phyloP scores from a whole-genome alignment of 2,797 vertebrate genomes.

The Falco novaeseelandiae region DNA sequence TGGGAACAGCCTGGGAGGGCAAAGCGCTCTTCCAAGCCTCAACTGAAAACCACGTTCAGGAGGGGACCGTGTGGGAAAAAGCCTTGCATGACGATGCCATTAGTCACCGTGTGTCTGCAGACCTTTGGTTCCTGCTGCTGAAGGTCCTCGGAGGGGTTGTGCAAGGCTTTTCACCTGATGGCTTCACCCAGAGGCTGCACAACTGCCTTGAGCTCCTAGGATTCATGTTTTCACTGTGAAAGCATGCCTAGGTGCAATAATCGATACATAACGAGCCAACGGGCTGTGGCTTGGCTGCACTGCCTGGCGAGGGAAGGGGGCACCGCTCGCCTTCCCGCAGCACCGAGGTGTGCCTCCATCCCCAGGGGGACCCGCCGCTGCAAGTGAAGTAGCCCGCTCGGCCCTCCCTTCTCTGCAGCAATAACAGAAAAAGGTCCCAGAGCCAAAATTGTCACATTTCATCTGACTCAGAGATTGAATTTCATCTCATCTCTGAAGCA shows the following conservation, averaged over 20 bases:
- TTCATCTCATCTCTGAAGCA: not conserved
- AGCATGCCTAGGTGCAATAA: not conserved
- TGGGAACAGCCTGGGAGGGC: not conserved
- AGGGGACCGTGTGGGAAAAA: not conserved
- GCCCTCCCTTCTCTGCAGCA: not conserved
- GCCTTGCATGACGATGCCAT: not conserved
- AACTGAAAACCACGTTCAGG: not conserved
- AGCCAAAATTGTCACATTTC: not conserved
- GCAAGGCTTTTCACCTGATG: not conserved
- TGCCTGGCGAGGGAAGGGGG: fast-evolving
- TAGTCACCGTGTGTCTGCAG: not conserved
- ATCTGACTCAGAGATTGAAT: not conserved
- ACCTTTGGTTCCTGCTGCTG: not conserved
- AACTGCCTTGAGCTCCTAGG: not conserved
- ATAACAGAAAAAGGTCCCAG: not conserved
- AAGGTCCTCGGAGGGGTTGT: not conserved
- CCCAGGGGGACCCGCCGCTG: too few species aligned
- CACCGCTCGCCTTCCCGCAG: not conserved
- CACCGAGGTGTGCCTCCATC: too few species aligned
- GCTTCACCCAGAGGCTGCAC: not conserved
- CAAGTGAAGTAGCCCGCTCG: not conserved
- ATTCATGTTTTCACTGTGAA: not conserved
- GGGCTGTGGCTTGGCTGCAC: not conserved
- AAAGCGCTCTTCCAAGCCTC: not conserved
- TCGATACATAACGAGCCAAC: fast-evolving